Conservation (phyloP, 2,888 invertebrate species). For the Nomada ruficornis region DNA sequence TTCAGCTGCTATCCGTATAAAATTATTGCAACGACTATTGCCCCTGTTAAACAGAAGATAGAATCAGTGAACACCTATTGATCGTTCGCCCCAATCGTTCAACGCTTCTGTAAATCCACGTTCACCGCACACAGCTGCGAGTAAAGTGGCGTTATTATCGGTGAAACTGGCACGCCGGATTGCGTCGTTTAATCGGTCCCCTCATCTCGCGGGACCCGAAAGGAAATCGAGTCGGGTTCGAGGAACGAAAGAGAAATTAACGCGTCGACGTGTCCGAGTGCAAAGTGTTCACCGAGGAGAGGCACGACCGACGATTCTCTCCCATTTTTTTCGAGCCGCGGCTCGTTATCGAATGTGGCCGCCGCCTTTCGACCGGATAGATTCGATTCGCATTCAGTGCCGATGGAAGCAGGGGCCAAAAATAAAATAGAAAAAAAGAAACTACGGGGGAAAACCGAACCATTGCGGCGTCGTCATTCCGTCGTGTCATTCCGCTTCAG, state of each 20-base stretch:
- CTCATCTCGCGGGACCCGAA: too few species aligned
- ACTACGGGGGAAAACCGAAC: slow-evolving; percentile 10
- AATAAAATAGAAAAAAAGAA: slow-evolving; percentile 30
- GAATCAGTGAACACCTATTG: too few species aligned
- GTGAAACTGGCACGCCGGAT: not conserved
- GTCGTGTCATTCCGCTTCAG: slow-evolving; percentile 64
- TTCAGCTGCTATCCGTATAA: too few species aligned
- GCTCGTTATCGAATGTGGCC: slow-evolving; percentile 50
- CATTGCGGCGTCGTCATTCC: slow-evolving; percentile 59
- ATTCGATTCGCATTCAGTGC: slow-evolving; percentile 55
- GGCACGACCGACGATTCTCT: not conserved
- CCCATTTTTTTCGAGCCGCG: slow-evolving; percentile 27
- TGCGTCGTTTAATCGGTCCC: not conserved
- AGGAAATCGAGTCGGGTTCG: not conserved
- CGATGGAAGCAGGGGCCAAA: slow-evolving; percentile 11
- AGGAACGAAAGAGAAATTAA: not conserved
- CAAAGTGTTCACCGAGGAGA: slow-evolving; percentile 23
- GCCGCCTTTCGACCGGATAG: slow-evolving; percentile 55
- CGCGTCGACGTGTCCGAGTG: not conserved
- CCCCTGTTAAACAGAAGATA: too few species aligned
- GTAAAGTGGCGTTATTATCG: not conserved
- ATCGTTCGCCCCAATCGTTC: too few species aligned
- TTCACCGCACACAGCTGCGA: not conserved
- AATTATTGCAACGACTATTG: too few species aligned
- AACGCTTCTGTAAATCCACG: not conserved